Evolutionary conservation across 2,797 vertebrate species (phyloP), one percentile per base, ranked within the genome.

Genomic region (Pipistrellus nathusii): DNA sequence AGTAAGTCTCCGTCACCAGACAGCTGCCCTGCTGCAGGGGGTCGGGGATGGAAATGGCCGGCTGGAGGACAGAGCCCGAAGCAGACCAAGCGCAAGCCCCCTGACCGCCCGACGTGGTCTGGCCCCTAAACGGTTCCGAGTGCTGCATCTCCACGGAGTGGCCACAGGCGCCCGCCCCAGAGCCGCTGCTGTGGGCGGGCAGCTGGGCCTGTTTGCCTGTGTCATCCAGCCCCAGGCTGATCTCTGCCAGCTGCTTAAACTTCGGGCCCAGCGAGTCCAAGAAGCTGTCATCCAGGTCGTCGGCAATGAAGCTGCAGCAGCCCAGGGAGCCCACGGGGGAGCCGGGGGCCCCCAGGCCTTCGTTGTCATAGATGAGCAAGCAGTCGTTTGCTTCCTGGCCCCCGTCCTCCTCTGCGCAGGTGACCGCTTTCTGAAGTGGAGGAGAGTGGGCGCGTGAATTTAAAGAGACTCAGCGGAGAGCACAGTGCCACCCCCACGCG

Each of bases 191-290:
- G 0, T 95, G 96, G 95, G 94, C 0, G 0, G 55, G 32, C 62
- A 73, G 57, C 93, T 97, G 97, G 80, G 94, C 94, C 5, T 84
- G 80, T 62, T 92, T 93, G 82, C 97, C 90, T 85, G 98, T 97
- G 0, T 97, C 97, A 93, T 98, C 97, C 81, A 98, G 92, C 53
- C 98, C 97, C 2, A 98, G 97, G 95, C 98, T 99, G 88, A 99
- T 98, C 90, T 99, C 98, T 80, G 99, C 99, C 75, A 99, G 95
- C 7, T 98, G 98, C 97, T 97, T 99, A 96, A 99, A 99, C 97
- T 99, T 99, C 73, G 98, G 97, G 84, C 98, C 98, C 59, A 99
- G 93, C 0, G 98, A 98, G 85, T 99, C 98, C 96, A 99, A 97
- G 93, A 98, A 99, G 0, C 97, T 98, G 68, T 99, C 98, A 1